Evolutionary conservation across 2,113 vertebrate genomes (phyloP).

Genomic region (Carollia perspicillata): DNA sequence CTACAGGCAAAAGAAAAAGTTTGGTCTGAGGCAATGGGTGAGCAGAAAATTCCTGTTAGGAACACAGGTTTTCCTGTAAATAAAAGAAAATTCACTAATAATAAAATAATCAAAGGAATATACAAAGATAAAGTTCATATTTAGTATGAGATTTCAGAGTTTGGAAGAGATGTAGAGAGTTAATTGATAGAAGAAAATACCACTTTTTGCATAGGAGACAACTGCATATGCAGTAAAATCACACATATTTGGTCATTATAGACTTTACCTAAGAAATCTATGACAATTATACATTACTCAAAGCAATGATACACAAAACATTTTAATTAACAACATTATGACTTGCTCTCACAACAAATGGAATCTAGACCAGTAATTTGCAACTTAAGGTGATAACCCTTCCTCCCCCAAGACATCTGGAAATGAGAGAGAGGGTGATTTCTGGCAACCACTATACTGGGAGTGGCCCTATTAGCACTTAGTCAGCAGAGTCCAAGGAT

Average conservation of each 20-base stretch:
- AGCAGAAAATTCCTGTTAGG: constrained; percentile 28
- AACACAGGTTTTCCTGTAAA: neutral
- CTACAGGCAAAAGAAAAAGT: neutral
- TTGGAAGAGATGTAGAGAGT: neutral
- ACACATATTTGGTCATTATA: neutral
- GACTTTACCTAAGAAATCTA: constrained; percentile 13
- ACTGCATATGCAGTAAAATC: neutral
- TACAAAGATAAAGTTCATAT: constrained; percentile 3
- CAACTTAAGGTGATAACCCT: neutral
- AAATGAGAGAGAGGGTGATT: neutral
- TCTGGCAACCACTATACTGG: neutral
- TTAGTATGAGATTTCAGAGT: constrained; percentile 2
- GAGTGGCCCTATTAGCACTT: neutral
- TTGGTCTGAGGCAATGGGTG: neutral
- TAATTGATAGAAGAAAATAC: neutral
- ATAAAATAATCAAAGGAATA: constrained; percentile 14
- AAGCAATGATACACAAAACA: neutral
- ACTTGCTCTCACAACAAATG: neutral
- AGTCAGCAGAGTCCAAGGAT: neutral
- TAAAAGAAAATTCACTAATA: constrained; percentile 15
- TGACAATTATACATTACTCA: neutral
- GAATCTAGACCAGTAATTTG: neutral
- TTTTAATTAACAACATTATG: neutral
- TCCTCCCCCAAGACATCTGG: neutral
- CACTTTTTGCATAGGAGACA: neutral